Base-by-base conservation (phyloP, 2,888 invertebrate species). In the Acrobasis suavella region DNA sequence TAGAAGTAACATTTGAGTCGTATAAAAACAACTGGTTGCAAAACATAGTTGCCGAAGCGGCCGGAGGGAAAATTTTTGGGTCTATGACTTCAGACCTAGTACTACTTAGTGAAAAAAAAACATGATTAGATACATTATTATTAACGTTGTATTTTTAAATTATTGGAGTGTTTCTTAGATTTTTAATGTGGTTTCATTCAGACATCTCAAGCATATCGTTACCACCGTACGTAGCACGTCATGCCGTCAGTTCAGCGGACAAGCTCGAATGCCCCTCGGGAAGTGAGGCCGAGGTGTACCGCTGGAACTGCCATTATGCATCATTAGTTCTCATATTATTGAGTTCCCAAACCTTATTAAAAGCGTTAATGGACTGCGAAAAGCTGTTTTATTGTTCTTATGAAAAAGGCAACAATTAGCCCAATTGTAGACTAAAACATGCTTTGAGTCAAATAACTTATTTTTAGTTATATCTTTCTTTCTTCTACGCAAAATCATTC, bases 241-340 rank as follows among this genome's bases (percentile, higher is more conserved):
- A 17, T 9, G 17, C 22, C 52, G 22, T 10, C 46, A 46, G 46
- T 3, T 42, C 7, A 46, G 46, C 81, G 83, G 82, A 82, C 82
- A 83, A 79, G 80, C 80, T 80, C 72, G 81, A 82, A 76, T 76
- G 75, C 75, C 74, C 75, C 70, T 68, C 46, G 69, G 69, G 65
- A 67, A 64, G 66, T 67, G 71, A 69, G 70, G 71, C 68, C 66
- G 70, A 72, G 67, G 69, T 64, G 66, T 69, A 65, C 65, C 56
- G 69, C 73, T 74, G 58, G 71, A 75, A 71, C 66, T 65, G 69
- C 67, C 75, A 75, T 73, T 70, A 67, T 66, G 65, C 64, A 50
- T 64, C 64, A 65, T 67, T 63, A 64, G 62, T 42, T 17, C 58
- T 52, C 55, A 50, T 60, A 65, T 49, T 60, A 52, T 51, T 39